phyloP scores from a whole-genome alignment of 1,140 invertebrate genomes.

The Atta texana region DNA sequence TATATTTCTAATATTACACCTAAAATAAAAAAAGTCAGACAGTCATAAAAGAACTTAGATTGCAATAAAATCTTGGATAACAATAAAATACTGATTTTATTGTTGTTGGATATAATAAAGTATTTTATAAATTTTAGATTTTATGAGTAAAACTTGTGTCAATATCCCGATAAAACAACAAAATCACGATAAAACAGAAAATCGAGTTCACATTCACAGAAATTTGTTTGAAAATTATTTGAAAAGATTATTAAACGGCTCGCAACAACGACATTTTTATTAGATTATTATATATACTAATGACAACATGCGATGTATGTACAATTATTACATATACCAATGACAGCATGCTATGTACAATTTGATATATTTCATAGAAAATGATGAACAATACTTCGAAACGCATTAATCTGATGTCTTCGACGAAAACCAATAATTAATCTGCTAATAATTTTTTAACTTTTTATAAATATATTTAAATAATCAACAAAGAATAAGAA shows the following conservation, averaged over 20 bases:
- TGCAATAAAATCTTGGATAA: background rate
- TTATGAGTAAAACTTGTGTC: background rate
- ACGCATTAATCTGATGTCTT: background rate
- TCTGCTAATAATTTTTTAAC: background rate
- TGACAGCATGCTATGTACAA: background rate
- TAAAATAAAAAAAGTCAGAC: background rate
- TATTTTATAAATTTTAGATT: background rate
- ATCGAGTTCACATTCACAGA: background rate
- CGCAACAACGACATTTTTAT: background rate
- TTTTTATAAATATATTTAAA: background rate
- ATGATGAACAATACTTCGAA: background rate
- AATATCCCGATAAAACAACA: background rate
- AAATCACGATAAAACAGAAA: conserved; percentile 11
- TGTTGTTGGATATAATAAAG: background rate
- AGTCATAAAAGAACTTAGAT: background rate
- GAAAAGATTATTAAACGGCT: conserved; percentile 21
- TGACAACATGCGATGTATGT: background rate
- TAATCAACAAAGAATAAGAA: background rate
- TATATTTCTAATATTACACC: background rate
- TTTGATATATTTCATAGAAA: background rate
- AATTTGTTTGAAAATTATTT: conserved; percentile 51
- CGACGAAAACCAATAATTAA: background rate
- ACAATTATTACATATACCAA: background rate
- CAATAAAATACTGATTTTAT: background rate
- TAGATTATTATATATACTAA: background rate